Evolutionary conservation across 92 coral and sea anemone species (phyloP).

Genomic region (Hydrozoanthus gracilis): DNA sequence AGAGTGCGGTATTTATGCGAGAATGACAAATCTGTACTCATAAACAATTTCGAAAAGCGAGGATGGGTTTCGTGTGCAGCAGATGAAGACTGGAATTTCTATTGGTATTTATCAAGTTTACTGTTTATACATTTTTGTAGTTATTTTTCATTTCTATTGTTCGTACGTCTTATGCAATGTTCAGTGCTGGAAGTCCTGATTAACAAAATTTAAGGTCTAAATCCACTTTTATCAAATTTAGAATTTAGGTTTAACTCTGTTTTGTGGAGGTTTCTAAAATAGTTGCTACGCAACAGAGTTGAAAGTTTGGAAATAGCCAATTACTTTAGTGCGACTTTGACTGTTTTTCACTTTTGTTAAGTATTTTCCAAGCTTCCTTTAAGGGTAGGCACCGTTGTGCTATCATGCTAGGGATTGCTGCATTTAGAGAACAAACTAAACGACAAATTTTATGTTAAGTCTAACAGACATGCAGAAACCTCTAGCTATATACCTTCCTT

Average conservation of each 20-base stretch:
- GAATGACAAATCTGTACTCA: slow-evolving; percentile 90
- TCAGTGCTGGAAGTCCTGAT: not conserved
- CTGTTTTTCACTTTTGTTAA: no score
- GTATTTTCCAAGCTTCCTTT: no score
- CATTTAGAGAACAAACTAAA: no score
- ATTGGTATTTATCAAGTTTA: slow-evolving; percentile 65
- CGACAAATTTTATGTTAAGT: no score
- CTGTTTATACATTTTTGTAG: not conserved
- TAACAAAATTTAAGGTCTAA: not conserved
- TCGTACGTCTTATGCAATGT: not conserved
- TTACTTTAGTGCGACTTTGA: no score
- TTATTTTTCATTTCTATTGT: not conserved
- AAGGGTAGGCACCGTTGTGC: no score
- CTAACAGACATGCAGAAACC: no score
- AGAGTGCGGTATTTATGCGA: slow-evolving; percentile 90
- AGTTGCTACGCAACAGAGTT: slow-evolving; percentile 18
- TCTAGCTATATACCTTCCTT: no score
- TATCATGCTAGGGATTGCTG: no score
- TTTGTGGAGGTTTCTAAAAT: not conserved
- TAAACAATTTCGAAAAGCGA: slow-evolving; percentile 98
- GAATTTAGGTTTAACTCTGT: not conserved
- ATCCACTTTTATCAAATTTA: not conserved
- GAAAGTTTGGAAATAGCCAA: not conserved
- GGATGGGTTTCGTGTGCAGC: slow-evolving; percentile 97
- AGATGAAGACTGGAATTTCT: slow-evolving; percentile 99